These are phyloP conservation scores for Folsomia manolachei DNA, from an alignment of 2,888 invertebrate genomes.

Conservation along the genomic window DNA sequence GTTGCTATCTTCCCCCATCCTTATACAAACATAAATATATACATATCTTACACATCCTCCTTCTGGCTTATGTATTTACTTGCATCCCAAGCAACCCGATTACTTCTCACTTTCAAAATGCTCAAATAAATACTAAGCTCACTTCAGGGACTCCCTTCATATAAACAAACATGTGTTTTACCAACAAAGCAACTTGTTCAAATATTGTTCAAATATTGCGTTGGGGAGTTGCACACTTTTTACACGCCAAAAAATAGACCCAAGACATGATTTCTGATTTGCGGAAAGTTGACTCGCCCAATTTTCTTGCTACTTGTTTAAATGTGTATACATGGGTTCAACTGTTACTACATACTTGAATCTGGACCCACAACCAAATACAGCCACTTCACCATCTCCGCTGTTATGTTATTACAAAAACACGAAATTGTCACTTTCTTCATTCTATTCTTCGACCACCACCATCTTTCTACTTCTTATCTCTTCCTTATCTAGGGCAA, in stretches of 20 bases:
- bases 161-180: neutral
- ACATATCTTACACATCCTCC: too few species aligned
- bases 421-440: neutral
- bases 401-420: neutral
- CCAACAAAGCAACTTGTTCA: neutral
- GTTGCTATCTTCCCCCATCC: too few species aligned
- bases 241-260: neutral
- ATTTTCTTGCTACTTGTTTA: neutral
- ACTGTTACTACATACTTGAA: neutral
- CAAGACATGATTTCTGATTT: conserved; percentile 2
- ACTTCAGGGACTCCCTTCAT: conserved; percentile 1
- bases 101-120: neutral
- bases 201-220: neutral
- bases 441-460: neutral
- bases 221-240: neutral
- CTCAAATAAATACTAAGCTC: neutral
- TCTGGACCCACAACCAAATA: neutral
- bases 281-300: neutral
- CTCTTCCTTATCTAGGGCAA: too few species aligned
- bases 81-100: neutral
- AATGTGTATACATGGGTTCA: neutral
- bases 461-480: neutral
- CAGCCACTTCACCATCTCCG: neutral
- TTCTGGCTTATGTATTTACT: too few species aligned
- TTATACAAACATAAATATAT: too few species aligned